Evolutionary conservation across 2,888 invertebrate species (phyloP), one percentile per base, ranked within the genome.

Genomic region (Nysson spinosus): DNA sequence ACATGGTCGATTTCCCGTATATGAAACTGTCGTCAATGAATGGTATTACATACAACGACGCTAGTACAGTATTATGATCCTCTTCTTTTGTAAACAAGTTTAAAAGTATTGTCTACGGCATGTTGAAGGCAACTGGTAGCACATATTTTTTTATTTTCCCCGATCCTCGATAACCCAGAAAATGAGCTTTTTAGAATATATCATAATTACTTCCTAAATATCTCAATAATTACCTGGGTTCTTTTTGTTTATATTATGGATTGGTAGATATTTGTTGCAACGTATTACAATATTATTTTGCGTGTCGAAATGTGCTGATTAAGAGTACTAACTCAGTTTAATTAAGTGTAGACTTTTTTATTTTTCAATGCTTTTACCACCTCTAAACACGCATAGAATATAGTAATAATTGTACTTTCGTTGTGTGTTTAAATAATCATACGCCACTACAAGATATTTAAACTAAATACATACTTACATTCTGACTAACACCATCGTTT

Each of bases 41-140:
- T 50, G 42, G 51, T n/a, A n/a, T 47, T 37, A 50, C 46, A 49
- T 19, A 52, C 26, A 34, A n/a, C 1, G 1, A 42, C 43, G 20
- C 28, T 49, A 30, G 28, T 12, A 17, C 46, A 52, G 34, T 34
- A 32, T 14, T 24, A 40, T 11, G 28, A 40, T 28, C 52, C 7
- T 42, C 54, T 62, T 43, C 46, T 47, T 63, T 55, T 54, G 54
- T 34, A n/a, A n/a, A 32, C 43, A 49, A 2, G 30, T 60, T 35
- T 7, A 40, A 55, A 60, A 11, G 35, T 47, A 55, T 50, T 61
- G 54, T 52, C 44, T 49, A 46, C 56, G 71, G 77, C 77, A 76
- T 76, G 75, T 72, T 55, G 20, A 60, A 65, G 60, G 49, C 72
- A 71, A 69, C 56, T 71, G 63, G 63, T 74, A 73, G 68, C 55